Percentiles rank a stretch among this genome's conserved stretches.
phyloP scores from a whole-genome alignment of 2,113 vertebrate genomes.

The Litocranius walleri region DNA sequence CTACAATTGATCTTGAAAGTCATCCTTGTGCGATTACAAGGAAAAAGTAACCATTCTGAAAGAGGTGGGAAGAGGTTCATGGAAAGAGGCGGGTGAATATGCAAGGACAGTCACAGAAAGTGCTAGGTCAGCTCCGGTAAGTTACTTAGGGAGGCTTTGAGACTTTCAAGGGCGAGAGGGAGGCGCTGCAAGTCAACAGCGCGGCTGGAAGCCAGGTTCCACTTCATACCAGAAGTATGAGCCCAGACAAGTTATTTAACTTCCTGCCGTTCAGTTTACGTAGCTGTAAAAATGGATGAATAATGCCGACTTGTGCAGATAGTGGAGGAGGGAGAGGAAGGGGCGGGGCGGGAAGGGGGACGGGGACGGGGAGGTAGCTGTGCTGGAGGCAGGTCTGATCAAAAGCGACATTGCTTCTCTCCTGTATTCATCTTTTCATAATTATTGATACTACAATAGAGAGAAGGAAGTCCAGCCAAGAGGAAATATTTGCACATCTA shows the following conservation, averaged over 20 bases:
- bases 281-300: not conserved
- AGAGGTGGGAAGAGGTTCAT: not conserved
- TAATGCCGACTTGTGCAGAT: not conserved
- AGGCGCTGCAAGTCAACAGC: not conserved
- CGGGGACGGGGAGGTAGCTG: no score
- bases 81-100: not conserved
- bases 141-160: not conserved
- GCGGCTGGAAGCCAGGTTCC: not conserved
- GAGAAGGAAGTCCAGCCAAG: not conserved
- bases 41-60: not conserved
- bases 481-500: not conserved
- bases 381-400: not conserved
- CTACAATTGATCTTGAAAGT: not conserved
- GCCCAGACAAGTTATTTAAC: not conserved
- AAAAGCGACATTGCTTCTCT: not conserved
- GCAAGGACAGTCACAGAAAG: not conserved
- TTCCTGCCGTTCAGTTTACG: not conserved
- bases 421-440: not conserved
- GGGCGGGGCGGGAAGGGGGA: not conserved
- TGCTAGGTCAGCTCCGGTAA: fast-evolving
- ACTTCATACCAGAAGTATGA: not conserved
- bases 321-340: not conserved
- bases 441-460: not conserved
- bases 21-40: not conserved
- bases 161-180: not conserved